Percentiles rank a stretch among this genome's conserved stretches.
Conservation (phyloP, 1,140 invertebrate species). For the Idris sp. region DNA sequence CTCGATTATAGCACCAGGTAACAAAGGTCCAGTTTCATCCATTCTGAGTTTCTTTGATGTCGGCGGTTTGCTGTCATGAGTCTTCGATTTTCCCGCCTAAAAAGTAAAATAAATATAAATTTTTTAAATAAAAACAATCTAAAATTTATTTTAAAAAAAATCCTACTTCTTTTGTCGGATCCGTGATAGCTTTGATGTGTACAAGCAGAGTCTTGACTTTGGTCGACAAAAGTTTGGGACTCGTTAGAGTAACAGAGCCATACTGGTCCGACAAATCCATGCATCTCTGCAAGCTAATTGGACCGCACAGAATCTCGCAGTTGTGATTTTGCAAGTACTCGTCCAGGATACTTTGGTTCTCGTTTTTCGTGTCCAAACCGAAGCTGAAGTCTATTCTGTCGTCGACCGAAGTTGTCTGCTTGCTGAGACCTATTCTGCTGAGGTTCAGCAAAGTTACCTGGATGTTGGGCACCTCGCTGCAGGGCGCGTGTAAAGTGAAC, state of each 20-base stretch:
- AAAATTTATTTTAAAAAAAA: too few relatives aligned
- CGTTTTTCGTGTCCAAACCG: slow-evolving; percentile 77
- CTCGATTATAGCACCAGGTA: slow-evolving; percentile 73
- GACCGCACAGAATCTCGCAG: slow-evolving; percentile 93
- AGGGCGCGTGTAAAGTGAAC: slow-evolving; percentile 88
- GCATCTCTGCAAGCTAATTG: slow-evolving; percentile 87
- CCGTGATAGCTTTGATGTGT: slow-evolving; percentile 89
- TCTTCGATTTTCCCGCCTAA: slow-evolving; percentile 62
- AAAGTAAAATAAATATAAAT: slow-evolving; percentile 19
- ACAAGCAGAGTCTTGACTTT: slow-evolving; percentile 89
- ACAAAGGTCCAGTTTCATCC: slow-evolving; percentile 72
- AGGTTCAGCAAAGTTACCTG: slow-evolving; percentile 90
- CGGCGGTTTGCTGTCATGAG: slow-evolving; percentile 73
- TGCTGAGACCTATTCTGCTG: slow-evolving; percentile 82
- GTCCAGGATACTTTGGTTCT: slow-evolving; percentile 88
- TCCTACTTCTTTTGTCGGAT: slow-evolving; percentile 82
- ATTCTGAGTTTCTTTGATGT: slow-evolving; percentile 76
- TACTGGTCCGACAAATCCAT: slow-evolving; percentile 90
- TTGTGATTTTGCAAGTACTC: slow-evolving; percentile 91
- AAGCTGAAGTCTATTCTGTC: slow-evolving; percentile 82
- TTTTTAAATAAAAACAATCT: slow-evolving; percentile 25
- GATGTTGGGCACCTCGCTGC: slow-evolving; percentile 79
- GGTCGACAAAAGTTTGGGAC: slow-evolving; percentile 88
- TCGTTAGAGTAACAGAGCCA: slow-evolving; percentile 90
- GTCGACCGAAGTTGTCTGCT: slow-evolving; percentile 76